phyloP scores from a whole-genome alignment of 2,888 invertebrate genomes.

The Tinea semifulvella region DNA sequence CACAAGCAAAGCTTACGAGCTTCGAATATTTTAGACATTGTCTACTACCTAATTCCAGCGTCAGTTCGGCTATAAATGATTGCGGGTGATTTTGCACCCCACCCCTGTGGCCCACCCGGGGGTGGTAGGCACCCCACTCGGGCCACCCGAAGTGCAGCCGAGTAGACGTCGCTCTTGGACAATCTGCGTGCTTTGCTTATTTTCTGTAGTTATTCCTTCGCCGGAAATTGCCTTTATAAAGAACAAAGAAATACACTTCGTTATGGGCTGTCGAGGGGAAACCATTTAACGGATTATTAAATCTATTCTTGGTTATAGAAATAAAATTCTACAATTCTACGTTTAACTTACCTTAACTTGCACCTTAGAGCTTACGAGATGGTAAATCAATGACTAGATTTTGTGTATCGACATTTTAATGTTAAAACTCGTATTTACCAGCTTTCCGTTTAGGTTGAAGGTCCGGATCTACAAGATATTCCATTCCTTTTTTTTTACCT shows the following conservation, averaged over 20 bases:
- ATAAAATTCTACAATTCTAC: too few species aligned
- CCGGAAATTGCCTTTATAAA: slow-evolving; percentile 65
- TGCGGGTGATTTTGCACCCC: slow-evolving; percentile 65
- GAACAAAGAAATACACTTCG: slow-evolving; percentile 33
- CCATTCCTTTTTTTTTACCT: too few species aligned
- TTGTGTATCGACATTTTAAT: too few species aligned
- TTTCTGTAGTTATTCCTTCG: slow-evolving; percentile 64
- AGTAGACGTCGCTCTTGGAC: slow-evolving; percentile 60
- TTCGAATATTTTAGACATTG: slow-evolving; percentile 11
- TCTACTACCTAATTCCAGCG: slow-evolving; percentile 45
- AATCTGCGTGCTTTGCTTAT: slow-evolving; percentile 67
- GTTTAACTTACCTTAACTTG: too few species aligned
- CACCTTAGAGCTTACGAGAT: too few species aligned
- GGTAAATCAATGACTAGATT: too few species aligned
- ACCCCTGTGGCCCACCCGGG: slow-evolving; percentile 40
- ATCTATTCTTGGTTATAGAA: too few species aligned
- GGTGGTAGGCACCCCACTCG: slow-evolving; percentile 39
- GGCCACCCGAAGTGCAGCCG: slow-evolving; percentile 54
- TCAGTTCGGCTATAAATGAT: slow-evolving; percentile 67
- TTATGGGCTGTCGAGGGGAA: not conserved
- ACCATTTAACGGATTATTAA: too few species aligned
- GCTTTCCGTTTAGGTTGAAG: too few species aligned
- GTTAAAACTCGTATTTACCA: too few species aligned
- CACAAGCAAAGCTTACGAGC: not conserved
- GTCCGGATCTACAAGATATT: too few species aligned